phyloP scores from a whole-genome alignment of 2,113 vertebrate genomes.

The Cynocephalus volans region DNA sequence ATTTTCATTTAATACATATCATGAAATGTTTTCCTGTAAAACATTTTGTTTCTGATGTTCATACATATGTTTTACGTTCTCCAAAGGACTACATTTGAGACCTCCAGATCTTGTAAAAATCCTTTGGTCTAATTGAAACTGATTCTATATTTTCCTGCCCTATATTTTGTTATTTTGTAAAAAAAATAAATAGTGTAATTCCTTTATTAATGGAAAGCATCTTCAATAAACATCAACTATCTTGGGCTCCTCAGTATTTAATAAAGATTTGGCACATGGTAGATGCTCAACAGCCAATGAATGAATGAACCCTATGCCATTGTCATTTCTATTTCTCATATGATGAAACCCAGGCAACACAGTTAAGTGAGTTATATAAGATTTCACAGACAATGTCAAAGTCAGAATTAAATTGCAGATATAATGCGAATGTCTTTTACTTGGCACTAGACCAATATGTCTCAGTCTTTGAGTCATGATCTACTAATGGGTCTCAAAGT shows the following conservation, averaged over 20 bases:
- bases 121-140: constrained; percentile 46
- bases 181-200: constrained; percentile 20
- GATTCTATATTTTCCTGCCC: not conserved
- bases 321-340: not conserved
- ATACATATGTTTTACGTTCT: constrained; percentile 11
- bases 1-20: constrained; percentile 51
- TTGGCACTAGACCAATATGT: not conserved
- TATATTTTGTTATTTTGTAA: not conserved
- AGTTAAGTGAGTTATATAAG: not conserved
- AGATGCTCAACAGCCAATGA: not conserved
- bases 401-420: constrained; percentile 10
- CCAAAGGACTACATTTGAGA: not conserved
- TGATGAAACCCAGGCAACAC: not conserved
- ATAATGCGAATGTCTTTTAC: constrained; percentile 20
- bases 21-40: constrained; percentile 44
- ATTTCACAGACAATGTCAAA: constrained; percentile 3
- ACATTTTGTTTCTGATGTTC: constrained; percentile 53
- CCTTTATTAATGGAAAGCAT: not conserved
- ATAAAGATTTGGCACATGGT: not conserved
- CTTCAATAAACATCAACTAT: not conserved
- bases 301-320: not conserved
- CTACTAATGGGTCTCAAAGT: not conserved
- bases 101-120: constrained; percentile 30
- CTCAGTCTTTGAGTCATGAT: not conserved
- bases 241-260: not conserved